Evolutionary conservation across 2,888 invertebrate species (phyloP), one percentile per base, ranked within the genome.

Genomic region (Sussaba pulchella): DNA sequence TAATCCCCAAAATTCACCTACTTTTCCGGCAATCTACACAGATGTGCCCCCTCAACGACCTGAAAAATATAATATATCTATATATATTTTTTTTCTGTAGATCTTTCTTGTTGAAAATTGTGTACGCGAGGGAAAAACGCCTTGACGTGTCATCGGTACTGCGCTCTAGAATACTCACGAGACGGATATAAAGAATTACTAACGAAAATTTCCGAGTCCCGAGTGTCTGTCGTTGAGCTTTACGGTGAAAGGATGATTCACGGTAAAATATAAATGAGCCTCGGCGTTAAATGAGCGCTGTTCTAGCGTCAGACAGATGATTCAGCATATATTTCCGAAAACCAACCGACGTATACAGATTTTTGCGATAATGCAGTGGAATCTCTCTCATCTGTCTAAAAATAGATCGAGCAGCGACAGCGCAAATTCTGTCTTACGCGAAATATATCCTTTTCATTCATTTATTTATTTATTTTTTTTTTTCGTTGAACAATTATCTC

Each of bases 241-340:
- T 31, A 31, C 31, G 31, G 31, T 2, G 2, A 6, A 31, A 31
- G 6, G 31, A 10, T 43, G 43, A 43, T 43, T 43, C 43, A 43
- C 43, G n/a, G n/a, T 43, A 10, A n/a, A n/a, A 10, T n/a, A 43
- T 6, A 43, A n/a, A 43, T n/a, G 12, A 10, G n/a, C n/a, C 4
- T 43, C n/a, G 43, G 12, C 10, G 43, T n/a, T 4, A 43, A 57
- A 52, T 10, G 31, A n/a, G 31, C 57, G 1, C 9, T 57, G 17
- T 10, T 2, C 31, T 17, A 6, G 57, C 21, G 17, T 54, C 31
- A 31, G 14, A 24, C n/a, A 8, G 39, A 52, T 78, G 78, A 78
- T 73, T 78, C 78, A 78, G 43, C 78, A 61, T 43, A 43, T 69
- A 78, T 31, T 78, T 78, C 67, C 67, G 67, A 36, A 73, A 78